Evolutionary conservation across 2,113 vertebrate genomes (phyloP), one percentile per base, ranked within the genome.

Genomic region (Chrysemys picta): DNA sequence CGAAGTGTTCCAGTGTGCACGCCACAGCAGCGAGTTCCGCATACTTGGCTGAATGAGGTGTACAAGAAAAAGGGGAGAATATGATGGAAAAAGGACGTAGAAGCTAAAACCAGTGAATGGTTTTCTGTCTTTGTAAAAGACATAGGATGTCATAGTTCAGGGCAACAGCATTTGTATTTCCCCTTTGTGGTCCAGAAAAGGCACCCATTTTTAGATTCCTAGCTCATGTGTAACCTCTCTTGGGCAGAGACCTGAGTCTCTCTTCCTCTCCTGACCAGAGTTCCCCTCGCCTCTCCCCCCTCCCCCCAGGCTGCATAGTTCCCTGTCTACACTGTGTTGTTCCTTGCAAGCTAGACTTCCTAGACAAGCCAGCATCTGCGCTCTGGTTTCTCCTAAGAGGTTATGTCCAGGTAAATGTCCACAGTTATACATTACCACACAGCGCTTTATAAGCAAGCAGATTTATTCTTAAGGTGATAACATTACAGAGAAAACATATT

Each of bases 41-140:
- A 10, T 95, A 96, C 31, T 95, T 96, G 2, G 91, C 90, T 2
- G 95, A 96, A 29, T 90, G 89, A 56, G 95, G 93, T 8, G 89
- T 88, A 42, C 97, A 97, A 75, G 97, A 96, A 84, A 97, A 97
- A 57, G 95, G 85, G 96, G 96, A 31, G 96, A 38, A 3, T 93
- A 93, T 85, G 89, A 91, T 50, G 96, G 97, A n/a, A 96, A 96
- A 53, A 97, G 79, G 31, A 96, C 65, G 3, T 96, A 97, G 62
- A 96, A 92, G 16, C 97, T 96, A 49, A 97, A 97, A 79, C 96
- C 96, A 11, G 96, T 91, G 19, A 96, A 95, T 94, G 92, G 92
- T 91, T 96, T 95, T 1, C 94, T 96, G 3, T 97, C 96, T 2
- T 89, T 95, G 62, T 96, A 96, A 62, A 95, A 96, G 45, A 45